A percentile compares a stretch with the other conserved stretches of the same genome.
Conservation (phyloP, 2,797 vertebrate genomes). For the Cyprinella venusta region DNA sequence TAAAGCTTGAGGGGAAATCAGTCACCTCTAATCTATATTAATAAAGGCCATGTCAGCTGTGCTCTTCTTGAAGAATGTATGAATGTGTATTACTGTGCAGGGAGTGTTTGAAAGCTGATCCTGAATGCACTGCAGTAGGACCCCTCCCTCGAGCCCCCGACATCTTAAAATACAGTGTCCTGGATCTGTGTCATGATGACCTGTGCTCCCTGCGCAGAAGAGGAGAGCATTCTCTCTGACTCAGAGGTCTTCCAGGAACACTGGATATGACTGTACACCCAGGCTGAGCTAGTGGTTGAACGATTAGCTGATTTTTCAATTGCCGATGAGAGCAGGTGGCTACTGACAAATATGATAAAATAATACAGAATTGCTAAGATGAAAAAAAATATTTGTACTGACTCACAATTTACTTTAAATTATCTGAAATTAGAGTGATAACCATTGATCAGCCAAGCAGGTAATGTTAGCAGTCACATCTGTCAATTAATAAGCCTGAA, state of each 20-base stretch:
- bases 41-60: slow-evolving; percentile 33
- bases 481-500: neutral
- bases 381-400: neutral
- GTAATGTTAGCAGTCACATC: neutral
- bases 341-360: neutral
- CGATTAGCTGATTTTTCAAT: neutral
- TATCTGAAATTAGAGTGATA: neutral
- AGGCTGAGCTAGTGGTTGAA: neutral
- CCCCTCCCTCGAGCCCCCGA: neutral
- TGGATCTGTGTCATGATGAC: slow-evolving; percentile 20
- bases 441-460: neutral
- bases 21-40: slow-evolving; percentile 21
- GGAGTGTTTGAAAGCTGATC: slow-evolving; percentile 46
- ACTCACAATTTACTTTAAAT: neutral
- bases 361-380: neutral
- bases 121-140: slow-evolving; percentile 6
- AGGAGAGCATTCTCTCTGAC: slow-evolving; percentile 8
- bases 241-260: slow-evolving; percentile 43
- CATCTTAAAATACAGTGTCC: slow-evolving; percentile 28
- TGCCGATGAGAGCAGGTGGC: neutral
- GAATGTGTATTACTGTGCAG: slow-evolving; percentile 25
- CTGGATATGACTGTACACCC: slow-evolving; percentile 15
- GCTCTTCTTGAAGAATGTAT: slow-evolving; percentile 48
- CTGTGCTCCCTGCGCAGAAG: neutral
- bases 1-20: neutral